phyloP scores from a whole-genome alignment of 2,797 vertebrate species.

The Pantherophis alleghaniensis region DNA sequence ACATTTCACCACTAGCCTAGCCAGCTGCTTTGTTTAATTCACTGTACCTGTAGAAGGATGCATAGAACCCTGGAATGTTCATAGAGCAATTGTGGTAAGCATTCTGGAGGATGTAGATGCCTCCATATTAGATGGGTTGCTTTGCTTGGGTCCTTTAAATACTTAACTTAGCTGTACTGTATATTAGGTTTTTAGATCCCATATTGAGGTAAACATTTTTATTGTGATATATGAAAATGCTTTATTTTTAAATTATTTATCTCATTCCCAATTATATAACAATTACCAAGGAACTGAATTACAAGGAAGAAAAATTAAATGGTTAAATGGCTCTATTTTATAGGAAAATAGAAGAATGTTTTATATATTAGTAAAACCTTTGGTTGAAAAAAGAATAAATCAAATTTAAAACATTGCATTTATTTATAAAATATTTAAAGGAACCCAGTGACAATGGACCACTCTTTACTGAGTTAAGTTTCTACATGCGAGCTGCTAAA shows the following conservation, averaged over 20 bases:
- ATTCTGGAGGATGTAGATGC: neutral
- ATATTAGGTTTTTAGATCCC: neutral
- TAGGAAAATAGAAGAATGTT: neutral
- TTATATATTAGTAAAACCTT: neutral
- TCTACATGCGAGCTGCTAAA: constrained; percentile 96
- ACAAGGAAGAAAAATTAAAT: neutral
- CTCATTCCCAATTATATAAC: neutral
- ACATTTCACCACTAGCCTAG: neutral
- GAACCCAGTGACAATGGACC: constrained; percentile 95
- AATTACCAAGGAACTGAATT: neutral
- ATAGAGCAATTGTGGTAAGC: neutral
- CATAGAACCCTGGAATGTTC: neutral
- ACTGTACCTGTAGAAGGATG: neutral
- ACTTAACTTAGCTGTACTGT: neutral
- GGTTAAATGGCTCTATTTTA: neutral
- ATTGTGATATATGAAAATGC: neutral
- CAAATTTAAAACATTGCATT: neutral
- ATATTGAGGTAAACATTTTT: neutral
- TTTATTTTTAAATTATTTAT: neutral
- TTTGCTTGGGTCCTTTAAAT: neutral
- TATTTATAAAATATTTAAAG: constrained; percentile 74
- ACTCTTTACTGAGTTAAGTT: constrained; percentile 94
- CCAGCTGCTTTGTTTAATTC: neutral
- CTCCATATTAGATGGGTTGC: neutral
- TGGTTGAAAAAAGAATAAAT: neutral